phyloP scores from a whole-genome alignment of 2,113 vertebrate genomes.

The Geococcyx californianus region DNA sequence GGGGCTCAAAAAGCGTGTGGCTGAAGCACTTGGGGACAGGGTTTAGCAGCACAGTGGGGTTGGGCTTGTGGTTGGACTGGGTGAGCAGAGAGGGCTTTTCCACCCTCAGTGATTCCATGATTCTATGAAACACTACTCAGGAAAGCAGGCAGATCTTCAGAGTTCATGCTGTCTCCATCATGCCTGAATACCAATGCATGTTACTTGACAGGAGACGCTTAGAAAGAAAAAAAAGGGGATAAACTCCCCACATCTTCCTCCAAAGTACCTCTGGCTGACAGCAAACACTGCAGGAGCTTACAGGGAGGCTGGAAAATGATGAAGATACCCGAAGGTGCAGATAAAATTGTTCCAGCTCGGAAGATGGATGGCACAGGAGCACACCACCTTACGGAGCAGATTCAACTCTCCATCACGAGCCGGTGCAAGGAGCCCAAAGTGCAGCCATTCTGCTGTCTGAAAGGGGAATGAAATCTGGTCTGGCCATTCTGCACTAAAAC shows the following conservation, averaged over 20 bases:
- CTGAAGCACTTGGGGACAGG: too few relatives aligned
- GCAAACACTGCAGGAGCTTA: not conserved
- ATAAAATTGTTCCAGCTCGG: not conserved
- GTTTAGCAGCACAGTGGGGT: too few relatives aligned
- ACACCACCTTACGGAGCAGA: not conserved
- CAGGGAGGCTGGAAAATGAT: not conserved
- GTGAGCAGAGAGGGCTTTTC: too few relatives aligned
- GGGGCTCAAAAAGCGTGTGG: too few relatives aligned
- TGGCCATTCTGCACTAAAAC: not conserved
- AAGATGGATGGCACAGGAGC: not conserved
- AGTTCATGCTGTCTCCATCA: not conserved
- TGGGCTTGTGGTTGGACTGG: too few relatives aligned
- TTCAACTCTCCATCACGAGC: accelerated
- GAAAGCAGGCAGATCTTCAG: not conserved
- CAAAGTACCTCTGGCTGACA: not conserved
- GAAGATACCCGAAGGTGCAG: not conserved
- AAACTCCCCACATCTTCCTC: not conserved
- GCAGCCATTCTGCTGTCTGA: not conserved
- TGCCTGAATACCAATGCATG: not conserved
- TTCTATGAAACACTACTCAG: too few relatives aligned
- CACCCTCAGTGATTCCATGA: too few relatives aligned
- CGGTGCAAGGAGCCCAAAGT: accelerated
- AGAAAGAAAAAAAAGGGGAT: not conserved
- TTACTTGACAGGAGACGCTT: not conserved
- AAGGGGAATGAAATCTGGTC: not conserved